phyloP scores from a whole-genome alignment of 2,888 invertebrate species.

The Melitaea athalia region DNA sequence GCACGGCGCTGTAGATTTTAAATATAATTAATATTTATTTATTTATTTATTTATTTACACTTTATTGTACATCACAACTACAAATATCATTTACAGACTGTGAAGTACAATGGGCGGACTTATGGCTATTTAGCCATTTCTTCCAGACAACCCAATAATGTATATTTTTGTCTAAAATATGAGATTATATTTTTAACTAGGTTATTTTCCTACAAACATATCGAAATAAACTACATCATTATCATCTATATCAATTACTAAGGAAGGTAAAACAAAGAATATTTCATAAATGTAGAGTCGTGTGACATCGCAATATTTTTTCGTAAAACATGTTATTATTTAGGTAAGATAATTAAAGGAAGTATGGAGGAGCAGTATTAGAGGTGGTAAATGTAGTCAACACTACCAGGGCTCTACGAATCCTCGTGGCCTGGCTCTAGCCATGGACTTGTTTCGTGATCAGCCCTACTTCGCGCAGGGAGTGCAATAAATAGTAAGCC shows the following conservation, averaged over 20 bases:
- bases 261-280: neutral
- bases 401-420: slow-evolving; percentile 63
- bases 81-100: no score
- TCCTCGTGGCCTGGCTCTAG: slow-evolving; percentile 58
- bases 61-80: no score
- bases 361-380: slow-evolving; percentile 22
- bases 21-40: neutral
- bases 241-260: neutral
- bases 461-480: slow-evolving; percentile 44
- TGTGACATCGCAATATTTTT: neutral
- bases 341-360: slow-evolving; percentile 12
- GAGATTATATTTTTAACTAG: neutral
- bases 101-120: no score
- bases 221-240: neutral
- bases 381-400: slow-evolving; percentile 43
- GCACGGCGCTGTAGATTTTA: neutral
- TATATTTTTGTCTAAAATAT: neutral
- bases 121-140: no score
- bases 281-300: neutral
- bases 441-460: slow-evolving; percentile 71
- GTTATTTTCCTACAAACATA: neutral
- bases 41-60: no score
- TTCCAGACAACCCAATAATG: no score
- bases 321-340: neutral
- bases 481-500: slow-evolving; percentile 56